phyloP scores from a whole-genome alignment of 1,140 invertebrate species.

The Eumaeus atala region DNA sequence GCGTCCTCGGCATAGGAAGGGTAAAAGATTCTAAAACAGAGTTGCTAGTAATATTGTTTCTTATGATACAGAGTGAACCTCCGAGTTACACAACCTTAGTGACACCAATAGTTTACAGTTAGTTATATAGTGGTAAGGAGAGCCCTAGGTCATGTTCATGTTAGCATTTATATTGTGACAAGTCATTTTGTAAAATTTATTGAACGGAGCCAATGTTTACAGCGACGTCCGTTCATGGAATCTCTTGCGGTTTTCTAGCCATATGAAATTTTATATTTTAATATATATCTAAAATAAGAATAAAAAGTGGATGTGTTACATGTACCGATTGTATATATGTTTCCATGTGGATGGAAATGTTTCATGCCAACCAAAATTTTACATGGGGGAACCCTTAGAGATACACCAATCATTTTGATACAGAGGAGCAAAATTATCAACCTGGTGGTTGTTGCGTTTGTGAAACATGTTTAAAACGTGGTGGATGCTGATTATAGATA shows the following conservation, averaged over 20 bases:
- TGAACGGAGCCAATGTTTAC: constrained; percentile 28
- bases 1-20: constrained; percentile 24
- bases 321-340: constrained; percentile 21
- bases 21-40: constrained; percentile 31
- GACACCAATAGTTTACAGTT: constrained; percentile 64
- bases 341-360: constrained; percentile 5
- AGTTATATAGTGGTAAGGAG: constrained; percentile 50
- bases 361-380: constrained; percentile 1
- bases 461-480: background rate
- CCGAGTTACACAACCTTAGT: constrained; percentile 43
- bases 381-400: background rate
- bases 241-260: constrained; percentile 65
- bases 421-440: constrained; percentile 22
- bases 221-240: constrained; percentile 48
- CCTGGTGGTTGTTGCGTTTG: constrained; percentile 9
- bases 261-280: constrained; percentile 71
- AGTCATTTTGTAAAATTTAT: constrained; percentile 59
- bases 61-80: constrained; percentile 46
- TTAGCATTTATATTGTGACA: constrained; percentile 67
- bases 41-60: constrained; percentile 39
- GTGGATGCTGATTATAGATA: constrained; percentile 34
- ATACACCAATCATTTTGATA: constrained; percentile 3
- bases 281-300: constrained; percentile 57
- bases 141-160: constrained; percentile 53
- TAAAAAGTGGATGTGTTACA: constrained; percentile 24